Conservation (phyloP, 2,797 vertebrate species). For the Zenarchopterus dispar region DNA sequence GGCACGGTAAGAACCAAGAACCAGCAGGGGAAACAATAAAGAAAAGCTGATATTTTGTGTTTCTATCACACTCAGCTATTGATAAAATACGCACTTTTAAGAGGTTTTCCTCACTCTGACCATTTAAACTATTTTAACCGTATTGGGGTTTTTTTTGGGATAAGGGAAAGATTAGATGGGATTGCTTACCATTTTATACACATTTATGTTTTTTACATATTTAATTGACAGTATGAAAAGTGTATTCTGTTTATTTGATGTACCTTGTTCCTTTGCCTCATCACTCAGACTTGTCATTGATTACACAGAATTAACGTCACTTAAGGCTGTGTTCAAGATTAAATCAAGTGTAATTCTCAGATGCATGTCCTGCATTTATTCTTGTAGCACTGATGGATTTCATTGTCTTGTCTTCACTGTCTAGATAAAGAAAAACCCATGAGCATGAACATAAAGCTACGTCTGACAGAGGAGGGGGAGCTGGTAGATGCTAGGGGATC, state of each 20-base stretch:
- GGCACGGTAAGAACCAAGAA: conserved; percentile 72
- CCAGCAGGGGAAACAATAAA: neutral
- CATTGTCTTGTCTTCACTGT: conserved; percentile 7
- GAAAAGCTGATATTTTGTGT: neutral
- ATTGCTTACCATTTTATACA: too few relatives aligned
- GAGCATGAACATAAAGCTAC: conserved; percentile 82
- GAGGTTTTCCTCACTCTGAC: neutral
- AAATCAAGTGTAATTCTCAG: too few relatives aligned
- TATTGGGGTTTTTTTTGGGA: too few relatives aligned
- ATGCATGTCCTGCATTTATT: neutral
- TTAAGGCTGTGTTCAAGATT: too few relatives aligned
- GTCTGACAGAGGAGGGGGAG: conserved; percentile 76
- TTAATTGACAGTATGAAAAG: too few relatives aligned
- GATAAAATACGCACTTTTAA: neutral
- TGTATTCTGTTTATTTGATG: too few relatives aligned
- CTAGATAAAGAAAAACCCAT: conserved; percentile 73
- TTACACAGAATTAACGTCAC: too few relatives aligned
- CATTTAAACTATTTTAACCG: too few relatives aligned
- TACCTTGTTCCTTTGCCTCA: too few relatives aligned
- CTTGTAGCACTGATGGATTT: neutral
- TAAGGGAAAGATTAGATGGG: too few relatives aligned
- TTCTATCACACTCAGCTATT: conserved; percentile 1
- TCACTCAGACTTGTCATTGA: too few relatives aligned
- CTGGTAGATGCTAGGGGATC: conserved; percentile 51
- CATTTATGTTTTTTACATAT: too few relatives aligned